phyloP scores from a whole-genome alignment of 2,113 vertebrate genomes.

The Gallinago jamesoni region DNA sequence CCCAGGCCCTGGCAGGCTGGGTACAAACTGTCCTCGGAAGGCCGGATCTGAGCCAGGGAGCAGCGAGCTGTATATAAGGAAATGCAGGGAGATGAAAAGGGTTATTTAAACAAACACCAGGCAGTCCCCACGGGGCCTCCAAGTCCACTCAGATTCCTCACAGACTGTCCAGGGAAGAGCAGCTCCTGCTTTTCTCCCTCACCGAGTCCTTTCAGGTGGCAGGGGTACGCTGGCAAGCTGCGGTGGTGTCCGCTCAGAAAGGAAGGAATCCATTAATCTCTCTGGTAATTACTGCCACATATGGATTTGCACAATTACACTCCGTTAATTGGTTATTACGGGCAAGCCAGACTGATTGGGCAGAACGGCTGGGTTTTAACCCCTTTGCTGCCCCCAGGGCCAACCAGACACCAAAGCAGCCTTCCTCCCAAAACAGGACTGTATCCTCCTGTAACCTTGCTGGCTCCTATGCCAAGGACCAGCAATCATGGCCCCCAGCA shows the following conservation, averaged over 20 bases:
- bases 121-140: constrained; percentile 14
- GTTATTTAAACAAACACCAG: constrained; percentile 31
- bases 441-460: background rate
- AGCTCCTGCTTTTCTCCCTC: background rate
- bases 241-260: background rate
- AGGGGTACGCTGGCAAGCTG: constrained; percentile 6
- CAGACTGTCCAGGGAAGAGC: background rate
- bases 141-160: background rate
- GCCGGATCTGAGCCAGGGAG: background rate
- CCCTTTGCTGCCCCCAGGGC: background rate
- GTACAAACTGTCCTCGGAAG: constrained; percentile 9
- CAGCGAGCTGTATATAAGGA: background rate
- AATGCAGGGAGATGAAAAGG: constrained; percentile 12
- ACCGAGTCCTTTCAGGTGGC: background rate
- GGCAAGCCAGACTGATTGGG: constrained; percentile 40
- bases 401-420: background rate
- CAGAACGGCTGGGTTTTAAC: constrained; percentile 38
- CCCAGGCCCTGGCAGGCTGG: background rate
- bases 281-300: constrained; percentile 62
- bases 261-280: constrained; percentile 70
- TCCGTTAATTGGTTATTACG: constrained; percentile 63
- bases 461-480: background rate
- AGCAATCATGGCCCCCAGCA: background rate
- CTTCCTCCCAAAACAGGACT: background rate
- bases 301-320: constrained; percentile 68